A percentile compares a stretch with the other conserved stretches of the same genome.
phyloP scores from a whole-genome alignment of 2,797 vertebrate genomes.

The Gephyroberyx darwinii region DNA sequence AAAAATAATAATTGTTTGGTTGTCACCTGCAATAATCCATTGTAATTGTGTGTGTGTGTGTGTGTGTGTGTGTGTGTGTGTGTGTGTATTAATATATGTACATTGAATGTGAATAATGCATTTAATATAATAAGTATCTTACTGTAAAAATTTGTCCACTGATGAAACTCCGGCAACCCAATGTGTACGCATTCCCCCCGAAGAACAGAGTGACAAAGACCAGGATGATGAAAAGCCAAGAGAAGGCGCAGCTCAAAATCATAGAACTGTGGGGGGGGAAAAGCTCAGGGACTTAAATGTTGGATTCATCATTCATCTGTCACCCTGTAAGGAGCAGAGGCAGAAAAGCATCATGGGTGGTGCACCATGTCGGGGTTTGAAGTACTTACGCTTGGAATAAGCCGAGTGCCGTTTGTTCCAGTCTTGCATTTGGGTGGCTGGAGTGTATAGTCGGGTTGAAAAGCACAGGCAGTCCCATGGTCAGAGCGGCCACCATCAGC shows the following conservation, averaged over 20 bases:
- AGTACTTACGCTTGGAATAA: slow-evolving; percentile 81
- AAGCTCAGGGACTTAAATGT: not conserved
- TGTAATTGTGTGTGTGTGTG: too few species aligned
- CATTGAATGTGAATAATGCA: too few species aligned
- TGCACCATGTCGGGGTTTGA: too few species aligned
- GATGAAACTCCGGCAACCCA: slow-evolving; percentile 81
- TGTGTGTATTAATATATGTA: not conserved
- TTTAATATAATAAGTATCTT: not conserved
- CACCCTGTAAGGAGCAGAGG: too few species aligned
- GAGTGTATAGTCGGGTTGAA: slow-evolving; percentile 65
- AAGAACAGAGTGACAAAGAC: slow-evolving; percentile 82
- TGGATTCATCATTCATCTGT: too few species aligned
- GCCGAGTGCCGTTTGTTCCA: slow-evolving; percentile 75
- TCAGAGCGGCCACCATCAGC: slow-evolving; percentile 77
- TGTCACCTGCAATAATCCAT: too few species aligned
- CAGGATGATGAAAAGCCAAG: slow-evolving; percentile 82
- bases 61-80: too few species aligned
- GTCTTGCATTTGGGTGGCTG: slow-evolving; percentile 59
- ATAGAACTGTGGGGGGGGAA: slow-evolving; percentile 67
- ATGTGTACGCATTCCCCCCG: slow-evolving; percentile 81
- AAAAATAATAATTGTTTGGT: too few species aligned
- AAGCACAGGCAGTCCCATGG: slow-evolving; percentile 76
- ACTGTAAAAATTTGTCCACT: slow-evolving; percentile 82
- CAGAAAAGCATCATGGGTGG: not conserved
- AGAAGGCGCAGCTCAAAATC: slow-evolving; percentile 80